Evolutionary conservation across 2,797 vertebrate species (phyloP).

Genomic region (Hapalemur alaotrensis): DNA sequence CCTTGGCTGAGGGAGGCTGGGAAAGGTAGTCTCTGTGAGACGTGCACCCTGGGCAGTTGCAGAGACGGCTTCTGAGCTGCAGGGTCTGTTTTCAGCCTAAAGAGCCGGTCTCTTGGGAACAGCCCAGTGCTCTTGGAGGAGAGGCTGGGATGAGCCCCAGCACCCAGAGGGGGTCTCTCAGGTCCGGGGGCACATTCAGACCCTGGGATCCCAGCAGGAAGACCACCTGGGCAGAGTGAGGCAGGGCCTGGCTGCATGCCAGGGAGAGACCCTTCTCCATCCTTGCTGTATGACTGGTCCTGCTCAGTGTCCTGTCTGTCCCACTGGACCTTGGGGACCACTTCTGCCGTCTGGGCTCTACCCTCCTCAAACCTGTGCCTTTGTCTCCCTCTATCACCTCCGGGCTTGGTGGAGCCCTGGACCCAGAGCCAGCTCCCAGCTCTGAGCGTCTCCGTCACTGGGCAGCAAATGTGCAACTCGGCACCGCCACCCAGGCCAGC

Average conservation of each 20-base stretch:
- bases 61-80: neutral
- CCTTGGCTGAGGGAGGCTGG: neutral
- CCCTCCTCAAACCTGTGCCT: neutral
- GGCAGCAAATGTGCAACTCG: too few species aligned
- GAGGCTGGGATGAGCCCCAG: neutral
- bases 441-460: neutral
- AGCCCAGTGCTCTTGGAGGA: neutral
- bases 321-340: neutral
- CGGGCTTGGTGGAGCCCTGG: neutral
- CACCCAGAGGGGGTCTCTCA: neutral
- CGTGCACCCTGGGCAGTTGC: neutral
- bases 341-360: neutral
- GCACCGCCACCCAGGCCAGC: accelerated
- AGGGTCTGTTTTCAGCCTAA: neutral
- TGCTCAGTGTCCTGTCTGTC: neutral
- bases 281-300: neutral
- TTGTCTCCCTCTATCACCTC: neutral
- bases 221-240: neutral
- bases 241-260: neutral
- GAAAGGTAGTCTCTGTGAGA: too few species aligned
- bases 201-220: neutral
- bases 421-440: neutral
- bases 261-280: neutral
- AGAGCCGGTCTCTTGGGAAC: neutral
- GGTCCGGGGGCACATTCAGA: neutral